Evolutionary conservation across 1,140 invertebrate species (phyloP), one percentile per base, ranked within the genome.

Genomic region (Nymphalis io): DNA sequence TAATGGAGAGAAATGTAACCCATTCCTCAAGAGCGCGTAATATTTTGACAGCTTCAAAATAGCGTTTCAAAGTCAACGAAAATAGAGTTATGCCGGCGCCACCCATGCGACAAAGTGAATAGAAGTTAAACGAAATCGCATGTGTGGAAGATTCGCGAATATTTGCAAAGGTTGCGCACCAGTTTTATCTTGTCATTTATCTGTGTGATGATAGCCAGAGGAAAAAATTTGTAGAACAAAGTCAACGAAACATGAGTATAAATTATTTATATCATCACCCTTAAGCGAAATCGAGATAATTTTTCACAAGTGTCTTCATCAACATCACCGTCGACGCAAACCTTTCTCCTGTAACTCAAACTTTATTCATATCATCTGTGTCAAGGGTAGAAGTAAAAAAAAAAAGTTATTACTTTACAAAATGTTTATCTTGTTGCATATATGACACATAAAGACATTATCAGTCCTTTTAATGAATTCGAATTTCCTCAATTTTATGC

Each of bases 281-380:
- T 62, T 62, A 51, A 23, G 60, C 33, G 1, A 10, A 12, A 15
- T 18, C 60, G 55, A 21, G 66, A 66, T 78, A 79, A 79, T 82
- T 84, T 83, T 65, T n/a, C n/a, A n/a, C n/a, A n/a, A n/a, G n/a
- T n/a, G n/a, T n/a, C n/a, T n/a, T n/a, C n/a, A n/a, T n/a, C 59
- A 73, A 63, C 38, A 48, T 46, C n/a, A n/a, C n/a, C n/a, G 53
- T 53, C 83, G 76, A 83, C 82, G 80, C 78, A 79, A 76, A 84
- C 75, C 76, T 81, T 79, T 76, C 75, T 80, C 80, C 62, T 70
- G 73, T 68, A 67, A 61, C 53, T 63, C 61, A 61, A 68, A 68
- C 65, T 77, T 81, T 75, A 69, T 76, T 70, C 60, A 51, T 44
- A 67, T 44, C 60, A 83, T 80, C 67, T 78, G 67, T 85, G 84